Evolutionary conservation across 1,140 invertebrate genomes (phyloP), one percentile per base, ranked within the genome.

Genomic region (Orussus abietinus): DNA sequence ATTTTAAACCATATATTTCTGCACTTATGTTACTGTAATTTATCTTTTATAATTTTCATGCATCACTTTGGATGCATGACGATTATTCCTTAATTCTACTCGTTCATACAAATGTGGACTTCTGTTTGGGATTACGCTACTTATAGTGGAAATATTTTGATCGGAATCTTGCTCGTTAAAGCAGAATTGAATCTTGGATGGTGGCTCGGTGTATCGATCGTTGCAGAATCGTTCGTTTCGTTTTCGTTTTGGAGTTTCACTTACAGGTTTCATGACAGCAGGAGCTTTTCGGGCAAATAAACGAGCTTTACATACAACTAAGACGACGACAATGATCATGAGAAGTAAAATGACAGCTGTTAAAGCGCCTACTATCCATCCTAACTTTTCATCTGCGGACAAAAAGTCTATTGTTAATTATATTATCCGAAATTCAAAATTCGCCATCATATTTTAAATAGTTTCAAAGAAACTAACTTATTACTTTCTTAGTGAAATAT

Each of bases 351-450:
- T 59, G 4, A 69, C 13, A 0, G 63, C 57, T 3, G 69, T 72
- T 22, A 70, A 31, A 4, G 62, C 57, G 14, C 69, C 70, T 13
- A 73, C 70, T 9, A 72, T 57, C 69, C 68, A 72, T 22, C 65
- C 61, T 1, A 73, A 25, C 38, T 52, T 63, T 10, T 67, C 55
- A 49, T 71, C 70, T 70, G 18, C 2, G 47, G 49, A 30, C 13
- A 42, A 39, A 14, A 32, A n/a, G n/a, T n/a, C n/a, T n/a, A n/a
- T n/a, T n/a, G n/a, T n/a, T n/a, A n/a, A n/a, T n/a, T n/a, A n/a
- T n/a, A n/a, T n/a, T n/a, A n/a, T n/a, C n/a, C n/a, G n/a, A n/a
- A n/a, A n/a, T n/a, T n/a, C n/a, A n/a, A n/a, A n/a, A n/a, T n/a
- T n/a, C n/a, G n/a, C n/a, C n/a, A n/a, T n/a, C n/a, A n/a, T n/a